phyloP scores from a whole-genome alignment of 2,888 invertebrate genomes.

The Conus canariensis region DNA sequence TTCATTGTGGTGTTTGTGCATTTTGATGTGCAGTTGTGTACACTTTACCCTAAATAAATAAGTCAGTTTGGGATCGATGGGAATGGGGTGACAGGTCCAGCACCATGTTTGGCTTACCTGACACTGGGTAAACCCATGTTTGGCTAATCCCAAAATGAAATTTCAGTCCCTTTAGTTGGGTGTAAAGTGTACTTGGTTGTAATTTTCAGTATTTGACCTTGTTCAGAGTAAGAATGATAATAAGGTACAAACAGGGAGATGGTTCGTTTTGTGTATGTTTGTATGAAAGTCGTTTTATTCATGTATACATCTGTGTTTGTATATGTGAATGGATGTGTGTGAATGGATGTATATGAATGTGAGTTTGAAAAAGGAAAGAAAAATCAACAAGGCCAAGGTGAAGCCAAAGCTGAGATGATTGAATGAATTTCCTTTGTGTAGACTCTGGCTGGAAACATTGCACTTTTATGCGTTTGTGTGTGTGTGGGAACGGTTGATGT shows the following conservation, averaged over 20 bases:
- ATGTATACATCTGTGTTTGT: not conserved
- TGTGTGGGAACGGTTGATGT: constrained; percentile 8
- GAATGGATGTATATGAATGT: not conserved
- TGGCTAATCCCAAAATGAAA: no score
- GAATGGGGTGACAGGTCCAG: no score
- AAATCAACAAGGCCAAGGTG: not conserved
- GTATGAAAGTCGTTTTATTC: not conserved
- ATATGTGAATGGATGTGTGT: not conserved
- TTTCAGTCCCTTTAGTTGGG: no score
- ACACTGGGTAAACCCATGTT: no score
- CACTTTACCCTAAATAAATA: not conserved
- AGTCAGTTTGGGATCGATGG: no score
- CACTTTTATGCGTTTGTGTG: not conserved
- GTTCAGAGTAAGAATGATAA: not conserved
- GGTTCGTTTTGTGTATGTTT: not conserved
- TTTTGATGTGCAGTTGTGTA: not conserved
- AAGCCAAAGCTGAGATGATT: not conserved
- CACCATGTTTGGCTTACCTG: no score
- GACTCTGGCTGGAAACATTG: not conserved
- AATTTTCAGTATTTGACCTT: not conserved
- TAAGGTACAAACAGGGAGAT: not conserved
- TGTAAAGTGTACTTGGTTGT: not conserved
- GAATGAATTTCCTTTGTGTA: not conserved
- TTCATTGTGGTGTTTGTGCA: not conserved
- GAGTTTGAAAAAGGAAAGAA: not conserved